Conservation (phyloP, 2,888 invertebrate genomes). For the Pachydiplax longipennis region DNA sequence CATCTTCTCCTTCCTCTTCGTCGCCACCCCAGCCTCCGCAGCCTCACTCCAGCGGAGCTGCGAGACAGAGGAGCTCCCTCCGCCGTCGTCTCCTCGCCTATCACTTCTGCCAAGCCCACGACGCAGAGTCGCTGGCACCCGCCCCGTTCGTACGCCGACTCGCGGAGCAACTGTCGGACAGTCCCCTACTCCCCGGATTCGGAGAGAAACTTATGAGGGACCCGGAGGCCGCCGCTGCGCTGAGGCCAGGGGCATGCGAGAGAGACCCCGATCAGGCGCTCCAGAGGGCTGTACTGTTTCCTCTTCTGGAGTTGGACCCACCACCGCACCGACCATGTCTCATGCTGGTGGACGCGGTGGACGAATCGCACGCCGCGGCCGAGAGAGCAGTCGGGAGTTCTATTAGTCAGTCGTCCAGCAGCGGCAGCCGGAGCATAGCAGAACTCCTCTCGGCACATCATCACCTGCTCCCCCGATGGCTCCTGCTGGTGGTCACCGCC, state of each 20-base stretch:
- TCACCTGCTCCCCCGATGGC: conserved; percentile 91
- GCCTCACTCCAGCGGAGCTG: conserved; percentile 65
- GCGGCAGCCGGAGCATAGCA: conserved; percentile 72
- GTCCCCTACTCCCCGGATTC: conserved; percentile 64
- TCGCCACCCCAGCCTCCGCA: not conserved
- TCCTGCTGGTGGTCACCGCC: conserved; percentile 88
- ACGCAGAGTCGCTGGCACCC: conserved; percentile 83
- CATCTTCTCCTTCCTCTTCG: conserved; percentile 8
- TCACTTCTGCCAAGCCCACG: conserved; percentile 87
- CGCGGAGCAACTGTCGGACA: conserved; percentile 78
- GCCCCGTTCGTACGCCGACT: conserved; percentile 85
- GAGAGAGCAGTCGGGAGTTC: conserved; percentile 36
- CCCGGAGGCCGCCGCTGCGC: conserved; percentile 81
- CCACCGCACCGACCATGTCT: conserved; percentile 82
- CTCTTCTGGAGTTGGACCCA: conserved; percentile 83
- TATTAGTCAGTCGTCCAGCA: conserved; percentile 49
- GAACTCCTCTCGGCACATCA: conserved; percentile 88
- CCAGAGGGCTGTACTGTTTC: conserved; percentile 85
- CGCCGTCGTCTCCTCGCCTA: conserved; percentile 83
- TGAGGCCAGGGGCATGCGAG: conserved; percentile 82
- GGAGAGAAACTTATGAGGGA: conserved; percentile 82
- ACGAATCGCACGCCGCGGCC: conserved; percentile 69
- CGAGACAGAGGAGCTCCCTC: conserved; percentile 74
- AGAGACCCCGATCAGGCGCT: conserved; percentile 91
- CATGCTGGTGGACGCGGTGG: conserved; percentile 90